Base-by-base conservation (phyloP, 1,140 invertebrate genomes). In the Drosophila subpulchrella region DNA sequence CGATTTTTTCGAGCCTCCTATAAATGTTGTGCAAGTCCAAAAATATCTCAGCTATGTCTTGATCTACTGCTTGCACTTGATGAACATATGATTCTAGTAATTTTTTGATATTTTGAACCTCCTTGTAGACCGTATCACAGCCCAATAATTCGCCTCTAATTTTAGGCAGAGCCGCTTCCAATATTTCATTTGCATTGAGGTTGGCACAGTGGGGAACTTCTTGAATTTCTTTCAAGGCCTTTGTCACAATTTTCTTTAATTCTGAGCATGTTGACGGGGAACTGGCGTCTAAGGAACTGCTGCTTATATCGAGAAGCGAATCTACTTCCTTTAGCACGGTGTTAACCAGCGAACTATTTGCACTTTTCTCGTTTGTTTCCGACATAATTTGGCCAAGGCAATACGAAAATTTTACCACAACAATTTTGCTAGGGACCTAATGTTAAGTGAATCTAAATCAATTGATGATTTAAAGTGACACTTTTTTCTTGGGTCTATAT, bases 1-100 rank as follows among this genome's bases (percentile, higher is more conserved):
- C 57, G 0, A 56, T 15, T 0, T 17, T 13, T 6, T 84, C 81
- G 0, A 84, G 42, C 20, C 57, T 76, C 2, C 7, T 50, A 10
- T 75, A 85, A 12, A 85, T 86, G n/a, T 71, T 75, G 27, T 85
- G 78, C 47, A 85, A 39, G 7, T 81, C 78, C 11, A 75, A 36
- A 42, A 56, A 85, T 17, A 85, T 85, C 7, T 78, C 68, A 1
- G 78, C 74, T 38, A 85, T 61, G 8, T 85, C 81, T 2, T 66
- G 24, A 46, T 75, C 60, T 0, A 65, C 17, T 15, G 17, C n/a
- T 6, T 38, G 1, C 42, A 36, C 34, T 30, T 85, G 54, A 0
- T 56, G n/a, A 8, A 36, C 27, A 36, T 60, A 55, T 0, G 44
- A 42, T 1, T 67, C 24, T 0, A 81, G 7, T 0, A 34, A 20